Evolutionary conservation across 2,797 vertebrate species (phyloP), one percentile per base, ranked within the genome.

Genomic region (Scolopax bukidnonensis): DNA sequence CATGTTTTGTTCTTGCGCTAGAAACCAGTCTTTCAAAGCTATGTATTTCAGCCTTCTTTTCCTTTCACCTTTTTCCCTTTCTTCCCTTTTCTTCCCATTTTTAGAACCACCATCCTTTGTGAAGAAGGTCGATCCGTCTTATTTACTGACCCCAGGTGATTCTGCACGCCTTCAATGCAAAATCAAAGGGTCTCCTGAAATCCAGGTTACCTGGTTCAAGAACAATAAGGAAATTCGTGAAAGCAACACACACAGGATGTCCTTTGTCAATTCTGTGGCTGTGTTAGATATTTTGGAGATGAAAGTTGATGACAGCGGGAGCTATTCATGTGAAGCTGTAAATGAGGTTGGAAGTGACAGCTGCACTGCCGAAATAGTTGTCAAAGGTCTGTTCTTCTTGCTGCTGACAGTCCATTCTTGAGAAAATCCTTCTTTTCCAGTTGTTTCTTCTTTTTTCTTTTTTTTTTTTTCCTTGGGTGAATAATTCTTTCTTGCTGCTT

Each of bases 291-390:
- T 99, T 71, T 94, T 96, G 48, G 98, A 99, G 59, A 97, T 99
- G 60, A 97, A 98, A 95, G 98, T 99, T 28, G 98, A 98, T 89
- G 99, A 99, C 97, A 99, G 98, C 87, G 99, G 99, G 54, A 99
- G 96, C 83, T 99, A 99, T 96, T 99, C 99, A 2, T 99, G 99
- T 50, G 99, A 99, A 98, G 99, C 99, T 70, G 98, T 98, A 67
- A 99, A 99, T 28, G 98, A 99, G 40, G 98, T 99, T 61, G 99
- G 99, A 96, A 99, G 98, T 64, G 99, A 99, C 95, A 99, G 98
- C 96, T 99, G 99, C 97, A 98, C 97, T 90, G 97, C 98, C 0
- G 97, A 98, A 94, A 94, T 99, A 94, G 98, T 99, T 93, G 98
- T 99, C 82, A 99, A 99, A 99, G 99, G 99, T 99, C 98, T 98